A percentile compares a stretch with the other conserved stretches of the same genome.
Conservation (phyloP, 2,113 vertebrate species). For the Meles meles region DNA sequence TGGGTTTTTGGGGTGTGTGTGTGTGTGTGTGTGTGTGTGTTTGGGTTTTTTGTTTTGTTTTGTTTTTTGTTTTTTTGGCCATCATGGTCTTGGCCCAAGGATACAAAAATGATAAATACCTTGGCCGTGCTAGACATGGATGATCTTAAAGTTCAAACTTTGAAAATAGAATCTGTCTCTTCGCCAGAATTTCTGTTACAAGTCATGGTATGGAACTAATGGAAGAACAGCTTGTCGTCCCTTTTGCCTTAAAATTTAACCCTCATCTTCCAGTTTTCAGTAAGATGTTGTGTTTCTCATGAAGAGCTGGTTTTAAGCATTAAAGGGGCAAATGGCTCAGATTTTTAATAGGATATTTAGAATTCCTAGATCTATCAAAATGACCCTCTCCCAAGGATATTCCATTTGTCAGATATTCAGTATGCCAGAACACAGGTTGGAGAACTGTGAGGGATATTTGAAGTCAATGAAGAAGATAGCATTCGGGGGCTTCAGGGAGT, state of each 20-base stretch:
- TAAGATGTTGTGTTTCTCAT: neutral
- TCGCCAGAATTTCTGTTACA: neutral
- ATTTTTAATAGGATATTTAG: slow-evolving; percentile 61
- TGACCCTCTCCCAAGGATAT: slow-evolving; percentile 66
- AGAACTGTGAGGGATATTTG: slow-evolving; percentile 79
- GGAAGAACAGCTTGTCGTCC: neutral
- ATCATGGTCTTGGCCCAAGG: neutral
- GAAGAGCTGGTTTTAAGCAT: slow-evolving; percentile 2
- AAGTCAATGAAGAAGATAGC: slow-evolving; percentile 80
- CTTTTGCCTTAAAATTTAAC: slow-evolving; percentile 30
- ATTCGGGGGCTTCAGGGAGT: slow-evolving; percentile 80
- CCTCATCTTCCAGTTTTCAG: neutral
- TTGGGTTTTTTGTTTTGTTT: no score
- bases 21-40: no score
- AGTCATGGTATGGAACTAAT: neutral
- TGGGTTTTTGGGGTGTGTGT: neutral
- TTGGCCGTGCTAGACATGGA: neutral
- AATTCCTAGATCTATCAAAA: slow-evolving; percentile 66
- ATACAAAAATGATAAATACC: neutral
- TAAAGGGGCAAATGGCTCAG: neutral
- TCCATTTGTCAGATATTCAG: slow-evolving; percentile 68
- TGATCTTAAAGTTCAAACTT: neutral
- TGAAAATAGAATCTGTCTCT: neutral
- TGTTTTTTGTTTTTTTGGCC: neutral
- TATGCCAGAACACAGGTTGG: slow-evolving; percentile 74